Conservation (phyloP, 2,797 vertebrate genomes). For the Danio albolineatus region DNA sequence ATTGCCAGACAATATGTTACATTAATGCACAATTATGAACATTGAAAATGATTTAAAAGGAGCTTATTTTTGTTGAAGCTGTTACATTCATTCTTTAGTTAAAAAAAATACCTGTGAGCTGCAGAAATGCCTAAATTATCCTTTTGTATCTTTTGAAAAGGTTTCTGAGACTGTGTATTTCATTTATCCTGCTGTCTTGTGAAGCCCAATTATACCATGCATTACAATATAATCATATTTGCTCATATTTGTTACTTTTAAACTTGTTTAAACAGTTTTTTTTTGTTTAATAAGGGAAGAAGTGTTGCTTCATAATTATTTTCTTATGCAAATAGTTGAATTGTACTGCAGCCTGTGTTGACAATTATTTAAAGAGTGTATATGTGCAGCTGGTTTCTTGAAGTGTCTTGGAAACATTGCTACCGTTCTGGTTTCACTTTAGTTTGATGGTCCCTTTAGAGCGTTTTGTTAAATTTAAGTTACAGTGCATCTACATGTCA, state of each 20-base stretch:
- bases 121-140: slow-evolving; percentile 1
- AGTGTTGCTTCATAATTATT: too few relatives aligned
- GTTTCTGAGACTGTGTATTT: background rate
- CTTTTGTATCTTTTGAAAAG: background rate
- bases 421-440: too few relatives aligned
- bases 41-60: background rate
- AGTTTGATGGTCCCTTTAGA: too few relatives aligned
- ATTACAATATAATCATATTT: background rate
- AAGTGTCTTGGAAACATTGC: too few relatives aligned
- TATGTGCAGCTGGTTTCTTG: too few relatives aligned
- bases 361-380: too few relatives aligned
- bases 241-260: background rate
- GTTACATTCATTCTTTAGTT: background rate
- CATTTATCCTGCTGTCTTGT: background rate
- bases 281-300: background rate
- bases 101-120: background rate
- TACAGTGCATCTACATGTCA: too few relatives aligned
- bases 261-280: background rate
- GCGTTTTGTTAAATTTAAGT: too few relatives aligned
- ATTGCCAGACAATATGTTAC: background rate
- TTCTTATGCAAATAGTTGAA: too few relatives aligned
- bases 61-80: background rate
- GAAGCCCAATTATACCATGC: background rate
- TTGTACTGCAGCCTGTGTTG: too few relatives aligned
- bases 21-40: background rate